A percentile compares a stretch with the other conserved stretches of the same genome.
phyloP scores from a whole-genome alignment of 2,888 invertebrate genomes.

The Xylota segnis region DNA sequence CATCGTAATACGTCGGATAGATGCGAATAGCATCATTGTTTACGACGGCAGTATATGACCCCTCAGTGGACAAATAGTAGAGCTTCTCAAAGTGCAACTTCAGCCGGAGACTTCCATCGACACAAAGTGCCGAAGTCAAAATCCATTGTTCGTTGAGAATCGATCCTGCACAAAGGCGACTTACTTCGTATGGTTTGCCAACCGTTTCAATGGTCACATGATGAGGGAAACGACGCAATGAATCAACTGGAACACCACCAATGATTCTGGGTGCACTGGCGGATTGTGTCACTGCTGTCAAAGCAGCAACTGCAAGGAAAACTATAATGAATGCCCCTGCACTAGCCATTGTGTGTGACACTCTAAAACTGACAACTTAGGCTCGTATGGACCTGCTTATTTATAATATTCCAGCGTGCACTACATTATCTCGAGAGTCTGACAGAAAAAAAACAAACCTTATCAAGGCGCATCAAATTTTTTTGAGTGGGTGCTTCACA shows the following conservation, averaged over 20 bases:
- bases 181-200: background rate
- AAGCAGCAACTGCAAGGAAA: background rate
- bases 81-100: conserved; percentile 23
- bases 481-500: too few relatives aligned
- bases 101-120: conserved; percentile 1
- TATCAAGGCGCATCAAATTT: background rate
- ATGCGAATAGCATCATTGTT: conserved; percentile 25
- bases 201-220: conserved; percentile 48
- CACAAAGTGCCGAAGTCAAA: conserved; percentile 46
- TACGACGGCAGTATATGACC: conserved; percentile 38
- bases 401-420: background rate
- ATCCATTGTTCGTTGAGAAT: conserved; percentile 55
- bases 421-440: background rate
- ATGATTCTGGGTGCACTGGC: conserved; percentile 21
- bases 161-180: conserved; percentile 45
- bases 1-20: conserved; percentile 65
- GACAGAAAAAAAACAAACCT: too few relatives aligned
- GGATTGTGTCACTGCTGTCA: background rate
- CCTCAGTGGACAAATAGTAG: background rate
- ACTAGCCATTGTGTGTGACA: background rate
- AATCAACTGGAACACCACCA: conserved; percentile 52
- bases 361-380: background rate
- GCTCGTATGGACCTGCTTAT: background rate
- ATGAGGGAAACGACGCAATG: conserved; percentile 63
- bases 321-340: background rate